Evolutionary conservation across 35 echinoderm and acorn worm genomes (phyloP), one percentile per base, ranked within the genome.

Genomic region (Ophioderma brevispina): DNA sequence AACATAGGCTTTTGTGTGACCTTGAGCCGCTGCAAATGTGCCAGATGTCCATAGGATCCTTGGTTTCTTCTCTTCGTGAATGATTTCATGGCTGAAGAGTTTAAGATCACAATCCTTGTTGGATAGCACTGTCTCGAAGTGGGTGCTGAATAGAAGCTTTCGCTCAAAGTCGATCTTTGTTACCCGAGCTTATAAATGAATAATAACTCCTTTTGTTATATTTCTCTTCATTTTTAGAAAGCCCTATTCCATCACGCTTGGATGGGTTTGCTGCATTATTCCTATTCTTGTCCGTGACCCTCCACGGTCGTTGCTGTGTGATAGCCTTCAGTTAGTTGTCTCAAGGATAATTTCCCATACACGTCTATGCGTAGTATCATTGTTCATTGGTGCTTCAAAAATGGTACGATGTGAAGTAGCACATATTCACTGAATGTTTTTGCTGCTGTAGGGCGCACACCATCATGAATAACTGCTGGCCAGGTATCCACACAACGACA

Each of bases 151-250:
- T 25, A 88, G 86, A 37, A 78, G 86, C 76, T 78, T 88, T 78
- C 86, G 36, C 21, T 76, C 18, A 17, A 87, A 77, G 35, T 87
- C 85, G 79, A 38, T 79, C 76, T 78, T 77, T 0, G 38, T 0
- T 78, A 34, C 37, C 31, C 36, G 33, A 77, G 37, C 85, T 87
- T 31, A 87, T 87, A 38, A 87, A 78, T n/a, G 85, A 78, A 50
- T n/a, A 87, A 87, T 31, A 87, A 50, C 41, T 88, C 86, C 76
- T n/a, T n/a, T n/a, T n/a, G n/a, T n/a, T n/a, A n/a, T n/a, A n/a
- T n/a, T n/a, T n/a, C n/a, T n/a, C n/a, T n/a, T n/a, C n/a, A n/a
- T 79, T 78, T 88, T 79, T 78, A 88, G 75, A 46, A 88, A 78
- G 75, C 86, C 75, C 85, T 87, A 33, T 88, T 80, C 76, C 28